These are phyloP conservation scores for Sarcoramphus papa DNA, from an alignment of 2,797 vertebrate genomes.

Conservation along the genomic window DNA sequence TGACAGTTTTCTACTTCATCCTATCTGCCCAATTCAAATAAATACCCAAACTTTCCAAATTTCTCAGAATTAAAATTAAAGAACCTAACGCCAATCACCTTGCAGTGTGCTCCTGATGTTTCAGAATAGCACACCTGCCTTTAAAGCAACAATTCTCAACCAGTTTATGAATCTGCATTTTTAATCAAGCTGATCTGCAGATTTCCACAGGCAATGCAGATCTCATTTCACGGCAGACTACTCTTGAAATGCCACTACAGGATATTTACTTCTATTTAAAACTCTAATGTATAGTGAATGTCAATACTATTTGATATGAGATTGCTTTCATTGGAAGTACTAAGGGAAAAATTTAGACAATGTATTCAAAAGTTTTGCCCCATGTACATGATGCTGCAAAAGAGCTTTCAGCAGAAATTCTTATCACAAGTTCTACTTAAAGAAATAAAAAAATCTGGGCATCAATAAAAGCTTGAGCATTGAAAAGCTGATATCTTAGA, in stretches of 20 bases:
- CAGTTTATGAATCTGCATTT: background rate
- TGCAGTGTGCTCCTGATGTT: background rate
- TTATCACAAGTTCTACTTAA: background rate
- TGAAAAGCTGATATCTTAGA: background rate
- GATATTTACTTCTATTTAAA: background rate
- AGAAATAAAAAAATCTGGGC: background rate
- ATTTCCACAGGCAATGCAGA: background rate
- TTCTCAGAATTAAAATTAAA: background rate
- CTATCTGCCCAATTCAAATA: background rate
- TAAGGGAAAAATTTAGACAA: background rate
- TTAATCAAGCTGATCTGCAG: background rate
- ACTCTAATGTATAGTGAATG: background rate
- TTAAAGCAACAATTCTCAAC: background rate
- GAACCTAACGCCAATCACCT: background rate
- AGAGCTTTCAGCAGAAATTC: background rate
- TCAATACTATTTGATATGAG: background rate
- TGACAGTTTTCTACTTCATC: background rate
- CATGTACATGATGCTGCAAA: background rate
- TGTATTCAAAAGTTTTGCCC: background rate
- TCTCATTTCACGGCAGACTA: background rate
- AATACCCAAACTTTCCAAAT: background rate
- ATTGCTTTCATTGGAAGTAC: background rate
- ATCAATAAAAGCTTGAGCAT: background rate
- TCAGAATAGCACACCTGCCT: background rate
- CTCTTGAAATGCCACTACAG: background rate